Evolutionary conservation across 2,113 vertebrate genomes (phyloP), one percentile per base, ranked within the genome.

Genomic region (Forbesichthys agassizii): DNA sequence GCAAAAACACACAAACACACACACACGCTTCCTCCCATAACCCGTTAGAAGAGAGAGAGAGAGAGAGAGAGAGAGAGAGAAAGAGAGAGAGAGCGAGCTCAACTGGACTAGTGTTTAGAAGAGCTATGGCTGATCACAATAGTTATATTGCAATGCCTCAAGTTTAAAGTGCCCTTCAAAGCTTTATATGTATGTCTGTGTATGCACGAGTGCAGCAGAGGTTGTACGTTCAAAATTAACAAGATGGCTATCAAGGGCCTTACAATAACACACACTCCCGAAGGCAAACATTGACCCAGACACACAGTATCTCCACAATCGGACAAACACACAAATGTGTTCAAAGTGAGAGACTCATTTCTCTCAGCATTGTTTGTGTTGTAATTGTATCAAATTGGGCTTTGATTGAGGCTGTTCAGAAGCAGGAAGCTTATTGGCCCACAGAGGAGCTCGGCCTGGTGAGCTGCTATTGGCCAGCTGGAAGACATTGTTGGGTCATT

Each of bases 301-400:
- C 85, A 83, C 69, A 64, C 71, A 77, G 58, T 82, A 86, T 86
- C 88, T 85, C 14, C 66, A 53, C 52, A 71, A 89, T 89, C 88
- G 84, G 74, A 79, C 13, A 61, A 14, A 61, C n/a, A 58, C 48
- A 33, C 46, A 49, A 16, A 49, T n/a, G 18, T 14, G 18, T 3
- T 16, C 12, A 47, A 5, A 47, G 18, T 12, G 13, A 52, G 8
- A 20, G 8, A 57, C 81, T 73, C 80, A 76, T 81, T 52, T 71
- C 86, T 82, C 83, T 86, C 81, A 79, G 80, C 71, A 79, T 86
- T 88, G 69, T 77, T 77, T 79, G 51, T 4, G n/a, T 71, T 61
- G 48, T 79, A 86, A 89, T 84, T 83, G 82, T 83, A 74, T 78
- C 42, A 88, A 86, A 90, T 88, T 84, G 75, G 46, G n/a, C 59